Conservation (phyloP, 2,113 vertebrate genomes). For the Nerophis lumbriciformis region DNA sequence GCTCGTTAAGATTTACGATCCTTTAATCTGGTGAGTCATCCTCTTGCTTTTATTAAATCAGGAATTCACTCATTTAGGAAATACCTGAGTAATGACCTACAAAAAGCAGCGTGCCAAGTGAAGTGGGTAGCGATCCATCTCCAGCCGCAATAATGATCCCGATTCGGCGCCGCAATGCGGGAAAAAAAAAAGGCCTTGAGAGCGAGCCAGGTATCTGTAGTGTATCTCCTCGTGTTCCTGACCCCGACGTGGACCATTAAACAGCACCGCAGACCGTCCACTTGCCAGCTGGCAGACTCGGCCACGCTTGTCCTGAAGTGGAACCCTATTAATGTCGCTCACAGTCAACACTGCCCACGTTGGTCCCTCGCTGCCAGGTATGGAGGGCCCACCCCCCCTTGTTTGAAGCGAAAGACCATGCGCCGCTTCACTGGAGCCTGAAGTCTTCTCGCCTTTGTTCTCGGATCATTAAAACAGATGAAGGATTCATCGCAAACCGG, state of each 20-base stretch:
- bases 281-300: slow-evolving; percentile 51
- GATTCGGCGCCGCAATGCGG: slow-evolving; percentile 28
- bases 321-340: slow-evolving; percentile 61
- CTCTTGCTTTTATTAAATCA: slow-evolving; percentile 21
- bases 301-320: slow-evolving; percentile 56
- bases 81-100: slow-evolving; percentile 8
- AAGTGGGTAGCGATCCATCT: slow-evolving; percentile 25
- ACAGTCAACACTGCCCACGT: slow-evolving; percentile 39
- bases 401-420: slow-evolving; percentile 58
- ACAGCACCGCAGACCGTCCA: slow-evolving; percentile 52
- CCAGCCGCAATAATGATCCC: slow-evolving; percentile 10
- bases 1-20: slow-evolving; percentile 49
- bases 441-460: slow-evolving; percentile 50
- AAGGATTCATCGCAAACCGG: slow-evolving; percentile 50
- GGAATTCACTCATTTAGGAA: slow-evolving; percentile 24
- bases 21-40: slow-evolving; percentile 30
- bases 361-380: slow-evolving; percentile 45
- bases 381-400: slow-evolving; percentile 4
- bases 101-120: slow-evolving; percentile 18
- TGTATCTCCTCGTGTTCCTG: slow-evolving; percentile 48
- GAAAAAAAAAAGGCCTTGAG: slow-evolving; percentile 38
- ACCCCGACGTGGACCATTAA: slow-evolving; percentile 58
- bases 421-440: slow-evolving; percentile 53
- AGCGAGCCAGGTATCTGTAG: slow-evolving; percentile 50
- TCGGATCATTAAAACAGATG: slow-evolving; percentile 64